Percentiles rank a stretch among this genome's conserved stretches.
Evolutionary conservation across 2,888 invertebrate species (phyloP).

Genomic region (Polymixis flavicincta): DNA sequence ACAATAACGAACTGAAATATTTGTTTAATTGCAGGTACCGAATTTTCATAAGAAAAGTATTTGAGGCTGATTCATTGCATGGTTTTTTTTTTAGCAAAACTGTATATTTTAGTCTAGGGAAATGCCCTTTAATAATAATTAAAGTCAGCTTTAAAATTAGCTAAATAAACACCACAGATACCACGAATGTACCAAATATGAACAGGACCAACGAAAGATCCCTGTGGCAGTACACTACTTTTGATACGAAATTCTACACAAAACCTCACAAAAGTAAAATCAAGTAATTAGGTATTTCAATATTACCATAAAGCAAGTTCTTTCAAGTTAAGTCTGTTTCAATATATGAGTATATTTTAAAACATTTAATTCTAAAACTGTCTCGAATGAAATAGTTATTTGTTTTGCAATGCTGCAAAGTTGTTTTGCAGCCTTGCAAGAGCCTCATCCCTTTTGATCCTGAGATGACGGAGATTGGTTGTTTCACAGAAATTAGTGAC

Average conservation of each 20-base stretch:
- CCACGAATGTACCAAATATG: too few relatives aligned
- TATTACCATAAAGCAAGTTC: background rate
- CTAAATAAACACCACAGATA: background rate
- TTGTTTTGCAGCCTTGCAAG: too few relatives aligned
- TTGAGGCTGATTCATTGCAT: conserved; percentile 1
- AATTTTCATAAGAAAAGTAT: background rate
- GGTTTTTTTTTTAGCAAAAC: too few relatives aligned
- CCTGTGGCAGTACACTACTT: background rate
- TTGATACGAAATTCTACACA: background rate
- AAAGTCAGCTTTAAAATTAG: too few relatives aligned
- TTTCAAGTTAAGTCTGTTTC: background rate
- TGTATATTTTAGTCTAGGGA: background rate
- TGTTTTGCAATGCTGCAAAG: too few relatives aligned
- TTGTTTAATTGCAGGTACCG: conserved; percentile 36
- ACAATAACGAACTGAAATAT: conserved; percentile 27
- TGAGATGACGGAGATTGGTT: background rate
- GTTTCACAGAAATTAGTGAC: background rate
- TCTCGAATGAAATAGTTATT: background rate
- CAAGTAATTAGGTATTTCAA: background rate
- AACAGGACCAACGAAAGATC: background rate
- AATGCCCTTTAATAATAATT: background rate
- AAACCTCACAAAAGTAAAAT: background rate
- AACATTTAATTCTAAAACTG: background rate
- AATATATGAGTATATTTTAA: background rate
- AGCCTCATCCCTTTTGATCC: too few relatives aligned